A percentile compares a stretch with the other conserved stretches of the same genome.
Evolutionary conservation across 2,797 vertebrate genomes (phyloP).

Genomic region (Poeciliopsis turneri): DNA sequence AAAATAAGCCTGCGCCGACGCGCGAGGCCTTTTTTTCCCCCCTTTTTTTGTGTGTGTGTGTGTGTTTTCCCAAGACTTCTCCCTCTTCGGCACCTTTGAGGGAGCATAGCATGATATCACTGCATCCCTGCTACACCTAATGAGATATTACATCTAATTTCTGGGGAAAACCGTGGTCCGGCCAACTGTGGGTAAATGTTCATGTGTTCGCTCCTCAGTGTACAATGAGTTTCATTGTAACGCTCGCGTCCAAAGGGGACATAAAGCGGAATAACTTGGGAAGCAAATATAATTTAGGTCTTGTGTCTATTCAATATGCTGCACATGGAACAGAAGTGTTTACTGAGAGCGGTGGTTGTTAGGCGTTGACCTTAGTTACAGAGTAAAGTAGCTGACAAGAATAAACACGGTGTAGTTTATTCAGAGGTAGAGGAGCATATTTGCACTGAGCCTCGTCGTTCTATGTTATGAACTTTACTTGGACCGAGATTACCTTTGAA

Average conservation of each 20-base stretch:
- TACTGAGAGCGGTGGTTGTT: constrained; percentile 15
- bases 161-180: constrained; percentile 25
- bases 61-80: constrained; percentile 51
- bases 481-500: neutral
- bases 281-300: constrained; percentile 19
- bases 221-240: constrained; percentile 41
- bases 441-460: neutral
- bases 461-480: neutral
- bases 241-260: constrained; percentile 15
- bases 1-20: constrained; percentile 70
- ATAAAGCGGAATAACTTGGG: constrained; percentile 10
- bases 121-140: constrained; percentile 58
- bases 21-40: constrained; percentile 32
- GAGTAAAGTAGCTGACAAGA: neutral
- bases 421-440: neutral
- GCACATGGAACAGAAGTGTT: constrained; percentile 1
- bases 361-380: constrained; percentile 2
- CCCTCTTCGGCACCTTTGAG: constrained; percentile 45
- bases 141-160: constrained; percentile 39
- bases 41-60: no score
- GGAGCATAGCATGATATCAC: constrained; percentile 37
- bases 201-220: constrained; percentile 29
- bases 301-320: constrained; percentile 21
- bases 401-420: neutral
- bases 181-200: constrained; percentile 25